These are phyloP conservation scores for Acheta domesticus DNA, from an alignment of 2,888 invertebrate genomes.

Conservation along the genomic window DNA sequence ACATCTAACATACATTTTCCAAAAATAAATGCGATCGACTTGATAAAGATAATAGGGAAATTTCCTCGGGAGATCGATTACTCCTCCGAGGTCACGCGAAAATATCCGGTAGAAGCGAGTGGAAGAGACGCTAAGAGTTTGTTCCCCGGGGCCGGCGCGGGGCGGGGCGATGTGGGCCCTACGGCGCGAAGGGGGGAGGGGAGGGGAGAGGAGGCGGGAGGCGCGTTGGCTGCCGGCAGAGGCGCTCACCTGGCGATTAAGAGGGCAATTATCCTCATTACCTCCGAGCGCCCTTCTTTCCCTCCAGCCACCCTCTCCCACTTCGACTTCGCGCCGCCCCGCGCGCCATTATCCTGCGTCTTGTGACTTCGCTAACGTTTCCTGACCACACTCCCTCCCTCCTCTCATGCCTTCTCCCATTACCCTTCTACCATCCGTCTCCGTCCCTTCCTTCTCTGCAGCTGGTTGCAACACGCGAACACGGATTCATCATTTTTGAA, in stretches of 20 bases:
- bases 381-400: neutral
- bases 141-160: neutral
- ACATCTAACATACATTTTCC: too few species aligned
- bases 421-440: neutral
- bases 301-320: neutral
- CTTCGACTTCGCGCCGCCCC: neutral
- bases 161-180: neutral
- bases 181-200: neutral
- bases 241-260: conserved; percentile 18
- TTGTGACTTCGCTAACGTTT: conserved; percentile 8
- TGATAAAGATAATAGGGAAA: too few species aligned
- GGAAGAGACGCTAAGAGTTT: neutral
- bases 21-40: too few species aligned
- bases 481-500: conserved; percentile 18
- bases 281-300: neutral
- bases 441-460: neutral
- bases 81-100: too few species aligned
- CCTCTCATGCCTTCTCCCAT: conserved; percentile 4
- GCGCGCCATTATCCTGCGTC: neutral
- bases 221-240: neutral
- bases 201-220: neutral
- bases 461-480: neutral
- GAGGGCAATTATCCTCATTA: conserved; percentile 7
- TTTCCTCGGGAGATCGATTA: too few species aligned
- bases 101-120: too few species aligned